These are phyloP conservation scores for Ageneiosus marmoratus DNA, from an alignment of 2,113 vertebrate species.

Conservation along the genomic window DNA sequence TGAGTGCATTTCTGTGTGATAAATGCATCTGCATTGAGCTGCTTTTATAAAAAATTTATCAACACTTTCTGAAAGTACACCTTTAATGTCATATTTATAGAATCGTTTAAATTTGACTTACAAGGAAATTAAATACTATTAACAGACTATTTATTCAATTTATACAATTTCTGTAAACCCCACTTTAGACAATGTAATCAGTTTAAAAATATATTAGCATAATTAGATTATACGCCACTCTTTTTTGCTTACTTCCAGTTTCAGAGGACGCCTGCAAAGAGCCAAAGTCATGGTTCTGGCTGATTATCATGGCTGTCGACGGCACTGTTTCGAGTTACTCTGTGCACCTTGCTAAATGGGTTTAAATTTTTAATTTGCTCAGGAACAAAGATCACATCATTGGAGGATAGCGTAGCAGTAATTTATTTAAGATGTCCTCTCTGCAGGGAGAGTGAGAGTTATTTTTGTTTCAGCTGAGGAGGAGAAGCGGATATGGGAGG, in stretches of 20 bases:
- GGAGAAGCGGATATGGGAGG: conserved; percentile 1
- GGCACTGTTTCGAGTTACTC: conserved; percentile 68
- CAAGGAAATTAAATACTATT: not conserved
- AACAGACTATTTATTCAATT: not conserved
- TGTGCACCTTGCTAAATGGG: conserved; percentile 69
- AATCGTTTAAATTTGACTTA: not conserved
- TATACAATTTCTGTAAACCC: not conserved
- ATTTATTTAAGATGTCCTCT: conserved; percentile 72
- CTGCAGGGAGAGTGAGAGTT: conserved; percentile 56
- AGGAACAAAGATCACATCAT: conserved; percentile 74
- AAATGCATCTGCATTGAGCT: not conserved
- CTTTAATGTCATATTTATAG: not conserved
- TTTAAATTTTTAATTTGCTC: conserved; percentile 74
- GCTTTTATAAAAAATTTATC: not conserved
- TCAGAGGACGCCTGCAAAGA: conserved; percentile 31
- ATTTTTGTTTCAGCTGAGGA: conserved; percentile 32
- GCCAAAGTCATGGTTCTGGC: conserved; percentile 59
- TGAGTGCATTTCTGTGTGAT: too few relatives aligned
- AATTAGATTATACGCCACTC: not conserved
- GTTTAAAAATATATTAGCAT: not conserved
- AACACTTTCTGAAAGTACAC: not conserved
- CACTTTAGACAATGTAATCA: not conserved
- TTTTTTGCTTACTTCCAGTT: conserved; percentile 17
- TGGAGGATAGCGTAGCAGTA: conserved; percentile 69
- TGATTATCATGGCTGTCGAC: conserved; percentile 61